phyloP scores from a whole-genome alignment of 1,140 invertebrate species.

The Bombus picipes region DNA sequence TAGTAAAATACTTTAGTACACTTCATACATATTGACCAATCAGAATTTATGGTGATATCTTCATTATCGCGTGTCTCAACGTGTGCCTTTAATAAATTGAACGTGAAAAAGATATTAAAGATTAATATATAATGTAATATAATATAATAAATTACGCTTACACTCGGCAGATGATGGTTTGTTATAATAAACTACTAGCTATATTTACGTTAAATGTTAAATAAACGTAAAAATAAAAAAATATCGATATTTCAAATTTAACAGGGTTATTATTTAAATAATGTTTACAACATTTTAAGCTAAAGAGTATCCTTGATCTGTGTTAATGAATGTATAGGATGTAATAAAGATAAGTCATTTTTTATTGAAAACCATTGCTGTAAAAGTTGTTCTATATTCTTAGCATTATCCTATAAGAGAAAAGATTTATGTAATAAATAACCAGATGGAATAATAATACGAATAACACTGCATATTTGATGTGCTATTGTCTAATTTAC shows the following conservation, averaged over 20 bases:
- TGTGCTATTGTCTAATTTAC: constrained; percentile 48
- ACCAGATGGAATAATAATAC: neutral
- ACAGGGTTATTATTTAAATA: neutral
- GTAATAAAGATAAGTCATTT: constrained; percentile 68
- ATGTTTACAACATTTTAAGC: neutral
- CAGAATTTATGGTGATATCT: neutral
- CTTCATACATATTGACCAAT: constrained; percentile 10
- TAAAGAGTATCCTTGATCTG: constrained; percentile 19
- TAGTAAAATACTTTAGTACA: neutral
- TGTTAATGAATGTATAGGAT: constrained; percentile 52
- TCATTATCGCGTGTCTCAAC: neutral
- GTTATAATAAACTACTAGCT: neutral
- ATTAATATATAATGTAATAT: neutral
- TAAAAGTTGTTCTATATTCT: constrained; percentile 62
- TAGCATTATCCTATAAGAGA: constrained; percentile 61
- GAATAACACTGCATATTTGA: constrained; percentile 8
- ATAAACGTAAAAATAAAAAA: neutral
- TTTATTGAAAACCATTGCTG: constrained; percentile 64
- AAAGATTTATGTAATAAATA: neutral
- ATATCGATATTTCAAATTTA: constrained; percentile 7
- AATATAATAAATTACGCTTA: neutral
- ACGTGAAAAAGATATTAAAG: no score
- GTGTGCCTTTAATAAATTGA: neutral
- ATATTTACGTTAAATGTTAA: neutral
- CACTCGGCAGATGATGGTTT: no score